Evolutionary conservation across 1,140 invertebrate species (phyloP).

Genomic region (Glomeris maerens): DNA sequence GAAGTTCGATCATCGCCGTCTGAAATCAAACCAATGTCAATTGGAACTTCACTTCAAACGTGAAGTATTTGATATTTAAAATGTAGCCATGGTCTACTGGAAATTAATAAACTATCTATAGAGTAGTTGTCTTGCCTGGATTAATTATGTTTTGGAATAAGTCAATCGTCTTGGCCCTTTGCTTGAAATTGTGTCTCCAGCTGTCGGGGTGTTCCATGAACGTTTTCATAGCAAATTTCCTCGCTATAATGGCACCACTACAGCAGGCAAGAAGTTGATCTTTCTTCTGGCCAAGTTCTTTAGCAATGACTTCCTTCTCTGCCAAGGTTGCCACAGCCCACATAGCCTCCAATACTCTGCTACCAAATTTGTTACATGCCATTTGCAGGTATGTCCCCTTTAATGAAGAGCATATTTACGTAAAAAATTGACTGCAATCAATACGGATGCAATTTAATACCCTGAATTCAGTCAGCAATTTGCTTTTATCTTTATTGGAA

Average conservation of each 20-base stretch:
- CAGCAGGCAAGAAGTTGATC: not conserved
- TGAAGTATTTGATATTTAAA: too few relatives aligned
- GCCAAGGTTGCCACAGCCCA: not conserved
- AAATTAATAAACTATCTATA: too few relatives aligned
- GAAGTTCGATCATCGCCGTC: too few relatives aligned
- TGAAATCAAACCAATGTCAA: too few relatives aligned
- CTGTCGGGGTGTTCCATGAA: not conserved
- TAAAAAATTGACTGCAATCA: not conserved
- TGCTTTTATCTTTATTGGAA: not conserved
- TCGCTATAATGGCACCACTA: not conserved
- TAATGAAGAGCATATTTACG: not conserved
- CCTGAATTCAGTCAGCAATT: not conserved
- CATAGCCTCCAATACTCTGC: not conserved
- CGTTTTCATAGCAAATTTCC: not conserved
- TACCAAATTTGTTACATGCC: conserved; percentile 8
- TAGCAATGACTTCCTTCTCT: not conserved
- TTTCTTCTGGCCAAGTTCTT: conserved; percentile 1
- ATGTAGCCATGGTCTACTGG: too few relatives aligned
- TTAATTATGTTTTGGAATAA: not conserved
- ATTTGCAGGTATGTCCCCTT: conserved; percentile 1
- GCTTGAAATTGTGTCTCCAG: conserved; percentile 5
- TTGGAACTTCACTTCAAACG: too few relatives aligned
- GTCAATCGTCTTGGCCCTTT: not conserved
- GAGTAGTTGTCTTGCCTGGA: too few relatives aligned
- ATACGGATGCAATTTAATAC: not conserved